Percentiles rank a stretch among this genome's conserved stretches.
phyloP scores from a whole-genome alignment of 1,140 invertebrate genomes.

The Drosophila yakuba region DNA sequence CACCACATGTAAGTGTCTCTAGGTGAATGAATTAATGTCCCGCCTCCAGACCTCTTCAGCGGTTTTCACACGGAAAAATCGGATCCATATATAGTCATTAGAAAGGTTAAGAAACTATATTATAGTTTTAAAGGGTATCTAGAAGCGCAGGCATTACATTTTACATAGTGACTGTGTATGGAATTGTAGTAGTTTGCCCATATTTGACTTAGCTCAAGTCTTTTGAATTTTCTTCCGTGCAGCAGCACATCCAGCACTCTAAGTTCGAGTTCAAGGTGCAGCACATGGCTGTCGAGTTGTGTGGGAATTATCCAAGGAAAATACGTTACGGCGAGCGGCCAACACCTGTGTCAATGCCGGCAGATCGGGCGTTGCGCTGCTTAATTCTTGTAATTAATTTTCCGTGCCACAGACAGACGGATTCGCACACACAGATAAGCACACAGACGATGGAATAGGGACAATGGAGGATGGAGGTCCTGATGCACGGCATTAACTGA shows the following conservation, averaged over 20 bases:
- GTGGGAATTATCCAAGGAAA: slow-evolving; percentile 59
- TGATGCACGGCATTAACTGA: slow-evolving; percentile 60
- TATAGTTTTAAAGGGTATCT: neutral
- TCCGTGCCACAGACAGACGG: slow-evolving; percentile 51
- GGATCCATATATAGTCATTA: neutral
- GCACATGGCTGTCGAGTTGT: slow-evolving; percentile 40
- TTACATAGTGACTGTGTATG: too few relatives aligned
- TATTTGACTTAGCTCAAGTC: neutral
- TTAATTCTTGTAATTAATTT: slow-evolving; percentile 65
- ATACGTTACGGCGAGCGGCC: slow-evolving; percentile 49
- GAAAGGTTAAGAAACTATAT: neutral
- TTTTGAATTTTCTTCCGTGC: slow-evolving; percentile 7
- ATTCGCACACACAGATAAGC: slow-evolving; percentile 7
- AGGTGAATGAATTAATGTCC: slow-evolving; percentile 49
- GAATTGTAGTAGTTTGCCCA: too few relatives aligned
- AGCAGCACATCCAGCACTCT: neutral
- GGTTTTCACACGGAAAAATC: neutral
- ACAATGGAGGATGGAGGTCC: slow-evolving; percentile 39
- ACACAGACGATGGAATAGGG: slow-evolving; percentile 7
- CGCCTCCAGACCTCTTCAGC: neutral
- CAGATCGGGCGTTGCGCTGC: slow-evolving; percentile 29
- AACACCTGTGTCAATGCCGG: slow-evolving; percentile 51
- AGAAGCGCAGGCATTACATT: too few relatives aligned
- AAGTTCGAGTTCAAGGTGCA: slow-evolving; percentile 36
- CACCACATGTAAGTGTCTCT: slow-evolving; percentile 50